A percentile compares a stretch with the other conserved stretches of the same genome.
Conservation (phyloP, 2,113 vertebrate genomes). For the Henicopernis longicauda region DNA sequence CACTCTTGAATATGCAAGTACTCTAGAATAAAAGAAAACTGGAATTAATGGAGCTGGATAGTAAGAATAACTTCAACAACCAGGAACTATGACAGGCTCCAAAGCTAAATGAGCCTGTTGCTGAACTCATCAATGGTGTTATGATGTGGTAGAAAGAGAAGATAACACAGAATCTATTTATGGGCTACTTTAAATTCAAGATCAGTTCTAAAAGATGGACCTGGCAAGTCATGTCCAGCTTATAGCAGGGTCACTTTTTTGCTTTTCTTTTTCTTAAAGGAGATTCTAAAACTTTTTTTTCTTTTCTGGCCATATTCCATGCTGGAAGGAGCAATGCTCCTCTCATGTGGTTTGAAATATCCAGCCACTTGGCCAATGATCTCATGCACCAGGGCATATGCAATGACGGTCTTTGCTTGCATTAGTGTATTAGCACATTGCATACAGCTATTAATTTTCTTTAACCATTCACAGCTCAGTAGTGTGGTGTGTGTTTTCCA, state of each 20-base stretch:
- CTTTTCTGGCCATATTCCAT: background rate
- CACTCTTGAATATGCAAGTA: background rate
- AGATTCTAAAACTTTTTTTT: background rate
- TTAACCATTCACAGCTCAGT: background rate
- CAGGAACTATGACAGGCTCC: background rate
- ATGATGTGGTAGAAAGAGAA: background rate
- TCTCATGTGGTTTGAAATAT: constrained; percentile 35
- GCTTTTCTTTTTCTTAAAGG: background rate
- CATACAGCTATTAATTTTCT: background rate
- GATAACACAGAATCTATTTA: background rate
- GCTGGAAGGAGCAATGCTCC: background rate
- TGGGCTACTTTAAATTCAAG: background rate
- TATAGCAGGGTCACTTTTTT: background rate
- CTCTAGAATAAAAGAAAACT: background rate
- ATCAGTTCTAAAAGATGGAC: background rate
- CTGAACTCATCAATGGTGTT: background rate
- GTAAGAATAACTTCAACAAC: background rate
- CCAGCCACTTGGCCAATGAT: constrained; percentile 4
- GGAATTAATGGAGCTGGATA: background rate
- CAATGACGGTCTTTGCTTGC: constrained; percentile 2
- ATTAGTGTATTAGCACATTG: background rate
- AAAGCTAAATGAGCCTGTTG: background rate
- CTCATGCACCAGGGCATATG: background rate
- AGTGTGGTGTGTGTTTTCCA: background rate
- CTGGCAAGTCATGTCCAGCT: background rate